Evolutionary conservation across 2,888 invertebrate genomes (phyloP).

Genomic region (Archips xylosteana): DNA sequence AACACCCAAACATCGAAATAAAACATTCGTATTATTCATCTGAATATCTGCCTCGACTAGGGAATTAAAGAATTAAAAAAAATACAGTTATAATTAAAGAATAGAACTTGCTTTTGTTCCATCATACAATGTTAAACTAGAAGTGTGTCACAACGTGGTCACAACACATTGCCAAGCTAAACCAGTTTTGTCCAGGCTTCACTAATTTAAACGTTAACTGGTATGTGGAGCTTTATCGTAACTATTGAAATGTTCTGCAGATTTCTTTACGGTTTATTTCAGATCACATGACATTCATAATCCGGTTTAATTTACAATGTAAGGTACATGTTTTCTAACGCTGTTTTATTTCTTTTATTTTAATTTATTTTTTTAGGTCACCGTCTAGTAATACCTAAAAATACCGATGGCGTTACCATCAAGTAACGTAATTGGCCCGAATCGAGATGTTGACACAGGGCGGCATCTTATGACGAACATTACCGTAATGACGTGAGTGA

Average conservation of each 20-base stretch:
- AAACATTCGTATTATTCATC: no score
- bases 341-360: no score
- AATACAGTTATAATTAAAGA: not conserved
- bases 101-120: not conserved
- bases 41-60: no score
- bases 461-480: constrained; percentile 10
- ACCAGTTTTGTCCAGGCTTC: not conserved
- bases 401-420: not conserved
- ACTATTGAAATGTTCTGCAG: no score
- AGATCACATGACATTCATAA: no score
- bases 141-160: not conserved
- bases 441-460: constrained; percentile 15
- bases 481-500: constrained; percentile 10
- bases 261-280: no score
- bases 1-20: no score
- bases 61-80: no score
- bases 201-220: not conserved
- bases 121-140: not conserved
- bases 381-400: not conserved
- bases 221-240: not conserved
- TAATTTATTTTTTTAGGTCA: no score
- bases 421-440: not conserved
- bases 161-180: not conserved
- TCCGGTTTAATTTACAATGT: no score
- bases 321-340: no score